A percentile compares a stretch with the other conserved stretches of the same genome.
Evolutionary conservation across 2,113 vertebrate genomes (phyloP).

Genomic region (Bettongia penicillata): DNA sequence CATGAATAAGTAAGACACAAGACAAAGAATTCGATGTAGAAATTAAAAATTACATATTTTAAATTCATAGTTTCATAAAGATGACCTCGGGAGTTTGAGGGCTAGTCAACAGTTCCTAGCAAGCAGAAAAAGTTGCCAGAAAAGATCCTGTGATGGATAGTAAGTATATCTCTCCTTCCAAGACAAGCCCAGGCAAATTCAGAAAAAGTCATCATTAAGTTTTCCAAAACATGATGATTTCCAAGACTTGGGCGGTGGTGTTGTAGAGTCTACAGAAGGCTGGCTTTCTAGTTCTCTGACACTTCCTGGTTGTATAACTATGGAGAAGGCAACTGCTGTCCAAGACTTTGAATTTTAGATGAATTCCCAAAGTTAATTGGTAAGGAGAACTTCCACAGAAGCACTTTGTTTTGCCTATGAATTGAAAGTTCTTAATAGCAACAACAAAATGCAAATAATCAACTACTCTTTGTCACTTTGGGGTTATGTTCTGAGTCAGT

Average conservation of each 20-base stretch:
- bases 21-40: not conserved
- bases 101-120: not conserved
- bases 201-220: not conserved
- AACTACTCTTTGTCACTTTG: not conserved
- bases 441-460: not conserved
- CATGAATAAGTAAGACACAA: not conserved
- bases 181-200: not conserved
- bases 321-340: not conserved
- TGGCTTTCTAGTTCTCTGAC: not conserved
- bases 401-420: not conserved
- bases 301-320: not conserved
- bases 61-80: not conserved
- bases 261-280: not conserved
- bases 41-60: not conserved
- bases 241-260: not conserved
- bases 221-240: not conserved
- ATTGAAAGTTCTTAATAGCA: not conserved
- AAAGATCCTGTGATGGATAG: not conserved
- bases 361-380: not conserved
- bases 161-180: not conserved
- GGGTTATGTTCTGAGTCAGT: not conserved
- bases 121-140: not conserved
- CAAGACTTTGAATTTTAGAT: not conserved
- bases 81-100: not conserved
- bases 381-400: not conserved